These are phyloP conservation scores for Sinocyclocheilus grahami DNA, from an alignment of 2,113 vertebrate genomes.

Conservation along the genomic window DNA sequence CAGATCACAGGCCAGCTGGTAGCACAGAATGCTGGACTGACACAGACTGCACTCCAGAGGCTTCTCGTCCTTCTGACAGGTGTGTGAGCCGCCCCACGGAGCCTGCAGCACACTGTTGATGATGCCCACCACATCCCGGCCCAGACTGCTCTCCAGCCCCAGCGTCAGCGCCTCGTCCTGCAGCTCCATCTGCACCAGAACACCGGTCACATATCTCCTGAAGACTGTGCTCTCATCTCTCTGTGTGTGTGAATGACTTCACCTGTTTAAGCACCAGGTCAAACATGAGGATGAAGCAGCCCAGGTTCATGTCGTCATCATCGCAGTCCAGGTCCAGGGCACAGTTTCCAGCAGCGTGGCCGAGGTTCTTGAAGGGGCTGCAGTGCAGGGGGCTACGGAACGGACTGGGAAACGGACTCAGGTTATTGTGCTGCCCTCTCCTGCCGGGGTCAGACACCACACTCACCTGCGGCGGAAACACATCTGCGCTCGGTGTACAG, in stretches of 20 bases:
- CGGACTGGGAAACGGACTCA: constrained; percentile 96
- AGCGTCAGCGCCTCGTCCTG: constrained; percentile 88
- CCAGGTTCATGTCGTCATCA: constrained; percentile 98
- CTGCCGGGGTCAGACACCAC: constrained; percentile 95
- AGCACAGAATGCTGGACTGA: constrained; percentile 98
- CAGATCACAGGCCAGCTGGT: constrained; percentile 95
- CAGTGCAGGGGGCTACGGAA: constrained; percentile 89
- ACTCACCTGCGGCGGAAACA: constrained; percentile 80
- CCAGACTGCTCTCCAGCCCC: constrained; percentile 92
- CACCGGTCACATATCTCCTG: neutral
- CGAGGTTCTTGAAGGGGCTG: constrained; percentile 96
- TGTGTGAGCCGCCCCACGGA: constrained; percentile 97
- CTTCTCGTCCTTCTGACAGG: constrained; percentile 96
- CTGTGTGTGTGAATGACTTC: constrained; percentile 28
- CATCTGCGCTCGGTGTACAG: neutral
- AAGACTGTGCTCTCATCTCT: neutral
- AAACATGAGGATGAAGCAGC: constrained; percentile 99
- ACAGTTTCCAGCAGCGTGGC: constrained; percentile 83
- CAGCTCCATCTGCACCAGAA: constrained; percentile 87
- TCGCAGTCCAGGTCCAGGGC: constrained; percentile 93
- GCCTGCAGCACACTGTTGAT: constrained; percentile 99
- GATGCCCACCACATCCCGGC: constrained; percentile 95
- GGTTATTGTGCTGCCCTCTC: constrained; percentile 85
- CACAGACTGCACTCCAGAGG: constrained; percentile 91
- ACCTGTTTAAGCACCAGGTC: constrained; percentile 99